These are phyloP conservation scores for Odontothrips loti DNA, from an alignment of 2,888 invertebrate species.

Conservation along the genomic window DNA sequence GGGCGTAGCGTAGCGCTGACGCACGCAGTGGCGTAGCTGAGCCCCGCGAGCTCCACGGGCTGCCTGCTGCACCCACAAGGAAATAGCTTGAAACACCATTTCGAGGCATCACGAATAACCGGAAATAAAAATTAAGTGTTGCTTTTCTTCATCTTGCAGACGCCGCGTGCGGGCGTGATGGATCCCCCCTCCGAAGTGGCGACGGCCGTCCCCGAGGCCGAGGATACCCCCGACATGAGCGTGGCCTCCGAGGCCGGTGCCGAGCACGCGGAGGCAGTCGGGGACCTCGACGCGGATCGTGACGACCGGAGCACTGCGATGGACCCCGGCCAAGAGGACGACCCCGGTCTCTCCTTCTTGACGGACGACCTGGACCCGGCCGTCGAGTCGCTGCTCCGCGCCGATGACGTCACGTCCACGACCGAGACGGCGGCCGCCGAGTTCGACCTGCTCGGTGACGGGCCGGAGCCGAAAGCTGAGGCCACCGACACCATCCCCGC, in stretches of 20 bases:
- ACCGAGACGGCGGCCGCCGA: not conserved
- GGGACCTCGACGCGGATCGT: not conserved
- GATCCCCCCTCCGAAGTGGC: no score
- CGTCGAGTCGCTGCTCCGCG: not conserved
- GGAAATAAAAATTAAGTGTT: no score
- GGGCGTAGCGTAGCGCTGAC: not conserved
- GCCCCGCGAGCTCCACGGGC: not conserved
- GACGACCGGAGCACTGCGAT: not conserved
- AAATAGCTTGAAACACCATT: no score
- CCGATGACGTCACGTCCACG: not conserved
- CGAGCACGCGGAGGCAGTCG: not conserved
- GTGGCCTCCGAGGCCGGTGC: not conserved
- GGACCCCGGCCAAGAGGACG: not conserved
- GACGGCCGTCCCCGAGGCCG: no score
- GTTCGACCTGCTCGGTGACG: not conserved
- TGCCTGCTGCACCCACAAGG: no score
- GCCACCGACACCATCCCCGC: not conserved
- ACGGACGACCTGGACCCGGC: not conserved
- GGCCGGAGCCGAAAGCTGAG: not conserved
- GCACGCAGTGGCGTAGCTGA: constrained; percentile 1
- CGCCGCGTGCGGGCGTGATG: no score
- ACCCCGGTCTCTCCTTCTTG: not conserved
- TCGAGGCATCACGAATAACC: no score
- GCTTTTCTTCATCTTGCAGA: no score
- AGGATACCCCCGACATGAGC: not conserved